Base-by-base conservation (phyloP, 2,888 invertebrate genomes). In the Oxycera nigricornis region DNA sequence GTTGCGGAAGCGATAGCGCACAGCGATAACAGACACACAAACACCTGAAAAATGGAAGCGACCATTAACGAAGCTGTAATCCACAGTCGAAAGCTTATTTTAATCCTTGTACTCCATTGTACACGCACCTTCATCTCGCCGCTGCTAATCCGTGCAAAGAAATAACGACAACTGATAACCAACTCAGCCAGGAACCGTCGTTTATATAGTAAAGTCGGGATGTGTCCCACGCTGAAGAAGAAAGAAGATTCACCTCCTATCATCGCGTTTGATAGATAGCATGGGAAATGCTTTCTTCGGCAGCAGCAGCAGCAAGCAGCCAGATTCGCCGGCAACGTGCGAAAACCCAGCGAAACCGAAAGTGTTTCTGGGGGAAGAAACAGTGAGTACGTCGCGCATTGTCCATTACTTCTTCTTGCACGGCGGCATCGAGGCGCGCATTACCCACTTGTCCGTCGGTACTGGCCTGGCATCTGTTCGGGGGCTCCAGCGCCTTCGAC, bases 241-340 rank as follows among this genome's bases (percentile, higher is more conserved):
- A 70, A 68, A 68, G 70, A 70, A 70, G 70, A 70, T 70, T 70
- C 70, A 70, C 70, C 55, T 52, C 70, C 24, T 52, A n/a, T n/a
- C n/a, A n/a, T n/a, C 62, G 20, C 24, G 24, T 39, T 41, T 30
- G 14, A 65, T n/a, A n/a, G n/a, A n/a, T 65, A 39, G 20, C 70
- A 28, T 70, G 70, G 31, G 70, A 70, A 70, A 70, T 70, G 70
- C 70, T 70, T 70, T 70, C 70, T 70, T 70, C 55, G 31, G 52
- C 55, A n/a, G 14, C 35, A 22, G 17, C 30, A 35, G 20, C 62
- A 2, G 30, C 30, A 30, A 30, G 68, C n/a, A n/a, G n/a, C n/a
- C n/a, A n/a, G n/a, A 28, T 28, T 26, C 2, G 28, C 28, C 31
- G 30, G 62, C 62, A 62, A 31, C 35, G 35, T 17, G 52, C n/a